A percentile compares a stretch with the other conserved stretches of the same genome.
phyloP scores from a whole-genome alignment of 2,113 vertebrate species.

The Paraplagusia blochii region DNA sequence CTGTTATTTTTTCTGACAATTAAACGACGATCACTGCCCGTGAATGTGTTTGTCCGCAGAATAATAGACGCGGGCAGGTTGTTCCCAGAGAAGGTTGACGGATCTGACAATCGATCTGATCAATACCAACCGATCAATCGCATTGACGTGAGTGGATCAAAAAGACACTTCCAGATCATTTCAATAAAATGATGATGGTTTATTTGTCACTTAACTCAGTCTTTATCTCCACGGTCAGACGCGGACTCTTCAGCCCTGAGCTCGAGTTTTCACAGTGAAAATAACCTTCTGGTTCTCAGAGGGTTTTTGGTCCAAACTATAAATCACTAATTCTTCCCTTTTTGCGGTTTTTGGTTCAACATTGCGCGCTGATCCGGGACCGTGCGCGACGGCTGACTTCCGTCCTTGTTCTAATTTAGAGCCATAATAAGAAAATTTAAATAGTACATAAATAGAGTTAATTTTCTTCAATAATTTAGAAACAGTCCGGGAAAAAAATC shows the following conservation, averaged over 20 bases:
- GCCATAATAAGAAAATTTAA: background rate
- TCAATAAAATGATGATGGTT: slow-evolving; percentile 4
- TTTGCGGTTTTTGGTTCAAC: slow-evolving; percentile 9
- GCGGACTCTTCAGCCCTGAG: slow-evolving; percentile 35
- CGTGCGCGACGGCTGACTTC: slow-evolving; percentile 21
- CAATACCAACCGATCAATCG: slow-evolving; percentile 40
- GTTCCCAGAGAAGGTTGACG: slow-evolving; percentile 35
- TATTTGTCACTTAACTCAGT: slow-evolving; percentile 24
- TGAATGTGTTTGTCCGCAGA: slow-evolving; percentile 31
- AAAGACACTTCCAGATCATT: slow-evolving; percentile 13
- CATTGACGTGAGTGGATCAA: slow-evolving; percentile 4
- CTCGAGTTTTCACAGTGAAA: slow-evolving; percentile 39
- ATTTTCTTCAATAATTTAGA: background rate
- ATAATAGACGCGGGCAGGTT: slow-evolving; percentile 37
- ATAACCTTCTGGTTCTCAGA: slow-evolving; percentile 38
- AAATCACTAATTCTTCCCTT: slow-evolving; percentile 40
- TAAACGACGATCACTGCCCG: slow-evolving; percentile 31
- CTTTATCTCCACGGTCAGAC: slow-evolving; percentile 43
- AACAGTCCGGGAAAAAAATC: too few relatives aligned
- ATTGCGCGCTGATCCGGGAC: slow-evolving; percentile 3
- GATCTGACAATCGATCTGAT: slow-evolving; percentile 60
- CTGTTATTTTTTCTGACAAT: slow-evolving; percentile 7
- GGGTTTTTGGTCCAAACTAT: slow-evolving; percentile 26
- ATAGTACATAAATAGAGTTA: background rate
- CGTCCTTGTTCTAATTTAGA: slow-evolving; percentile 4